phyloP scores from a whole-genome alignment of 2,888 invertebrate genomes.

The Lamproptera curius region DNA sequence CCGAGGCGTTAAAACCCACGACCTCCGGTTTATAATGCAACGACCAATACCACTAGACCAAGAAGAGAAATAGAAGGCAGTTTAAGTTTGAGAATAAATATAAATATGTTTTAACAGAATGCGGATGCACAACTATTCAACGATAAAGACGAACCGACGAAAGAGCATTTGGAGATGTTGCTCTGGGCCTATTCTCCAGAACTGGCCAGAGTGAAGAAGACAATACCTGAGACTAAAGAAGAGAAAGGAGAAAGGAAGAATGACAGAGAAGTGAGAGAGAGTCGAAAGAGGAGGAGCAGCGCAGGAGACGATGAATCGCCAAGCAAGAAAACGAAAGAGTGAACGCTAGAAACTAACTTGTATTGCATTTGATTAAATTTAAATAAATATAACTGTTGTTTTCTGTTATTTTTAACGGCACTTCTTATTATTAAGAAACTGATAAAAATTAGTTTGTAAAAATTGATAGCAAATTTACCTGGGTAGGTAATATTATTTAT shows the following conservation, averaged over 20 bases:
- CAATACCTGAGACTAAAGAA: conserved; percentile 48
- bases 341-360: not conserved
- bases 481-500: too few species aligned
- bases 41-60: too few species aligned
- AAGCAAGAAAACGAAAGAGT: conserved; percentile 53
- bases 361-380: too few species aligned
- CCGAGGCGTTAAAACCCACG: too few species aligned
- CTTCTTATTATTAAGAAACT: too few species aligned
- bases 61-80: too few species aligned
- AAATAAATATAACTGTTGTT: too few species aligned
- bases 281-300: conserved; percentile 50
- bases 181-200: conserved; percentile 89
- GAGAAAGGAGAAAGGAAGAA: conserved; percentile 31
- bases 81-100: too few species aligned
- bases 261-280: conserved; percentile 26
- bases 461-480: too few species aligned
- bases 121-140: conserved; percentile 80
- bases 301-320: conserved; percentile 44
- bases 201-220: conserved; percentile 80
- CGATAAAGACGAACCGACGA: conserved; percentile 82
- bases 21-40: too few species aligned
- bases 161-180: conserved; percentile 82
- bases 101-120: conserved; percentile 57
- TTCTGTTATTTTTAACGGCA: too few species aligned
- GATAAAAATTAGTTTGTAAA: too few species aligned